phyloP scores from a whole-genome alignment of 2,888 invertebrate genomes.

The Plusia festucae region DNA sequence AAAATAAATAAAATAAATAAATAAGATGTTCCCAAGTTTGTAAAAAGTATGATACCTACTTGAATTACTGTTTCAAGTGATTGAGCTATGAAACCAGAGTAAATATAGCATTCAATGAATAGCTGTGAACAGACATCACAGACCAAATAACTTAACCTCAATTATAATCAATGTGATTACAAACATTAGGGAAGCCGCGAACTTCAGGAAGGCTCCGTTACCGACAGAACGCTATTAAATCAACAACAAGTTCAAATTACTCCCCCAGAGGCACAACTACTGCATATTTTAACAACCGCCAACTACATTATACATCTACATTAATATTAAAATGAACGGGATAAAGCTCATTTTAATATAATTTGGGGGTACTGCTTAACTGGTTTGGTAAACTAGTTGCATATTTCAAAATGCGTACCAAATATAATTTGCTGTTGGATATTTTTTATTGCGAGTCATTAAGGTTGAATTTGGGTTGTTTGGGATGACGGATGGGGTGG shows the following conservation, averaged over 20 bases:
- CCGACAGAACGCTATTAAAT: conserved; percentile 70
- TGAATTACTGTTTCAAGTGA: too few species aligned
- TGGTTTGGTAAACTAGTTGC: conserved; percentile 81
- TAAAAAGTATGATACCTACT: too few species aligned
- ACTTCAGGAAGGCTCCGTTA: conserved; percentile 32
- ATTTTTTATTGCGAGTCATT: conserved; percentile 38
- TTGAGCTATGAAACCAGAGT: too few species aligned
- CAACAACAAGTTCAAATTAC: conserved; percentile 73
- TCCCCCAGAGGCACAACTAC: conserved; percentile 64
- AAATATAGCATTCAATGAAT: too few species aligned
- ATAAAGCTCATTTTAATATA: conserved; percentile 66
- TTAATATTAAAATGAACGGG: conserved; percentile 53
- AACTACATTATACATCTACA: conserved; percentile 29
- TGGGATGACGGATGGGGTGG: conserved; percentile 34
- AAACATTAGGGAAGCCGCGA: conserved; percentile 22
- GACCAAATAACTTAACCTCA: background rate
- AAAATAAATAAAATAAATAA: too few species aligned
- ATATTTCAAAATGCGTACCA: conserved; percentile 76
- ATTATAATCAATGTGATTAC: conserved; percentile 26
- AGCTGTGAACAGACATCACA: background rate
- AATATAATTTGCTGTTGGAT: conserved; percentile 41
- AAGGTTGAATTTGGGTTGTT: conserved; percentile 56
- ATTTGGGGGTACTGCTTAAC: conserved; percentile 59
- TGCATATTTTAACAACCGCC: conserved; percentile 71
- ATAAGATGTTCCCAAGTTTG: too few species aligned